Evolutionary conservation across 2,113 vertebrate species (phyloP).

Genomic region (Raphicerus campestris): DNA sequence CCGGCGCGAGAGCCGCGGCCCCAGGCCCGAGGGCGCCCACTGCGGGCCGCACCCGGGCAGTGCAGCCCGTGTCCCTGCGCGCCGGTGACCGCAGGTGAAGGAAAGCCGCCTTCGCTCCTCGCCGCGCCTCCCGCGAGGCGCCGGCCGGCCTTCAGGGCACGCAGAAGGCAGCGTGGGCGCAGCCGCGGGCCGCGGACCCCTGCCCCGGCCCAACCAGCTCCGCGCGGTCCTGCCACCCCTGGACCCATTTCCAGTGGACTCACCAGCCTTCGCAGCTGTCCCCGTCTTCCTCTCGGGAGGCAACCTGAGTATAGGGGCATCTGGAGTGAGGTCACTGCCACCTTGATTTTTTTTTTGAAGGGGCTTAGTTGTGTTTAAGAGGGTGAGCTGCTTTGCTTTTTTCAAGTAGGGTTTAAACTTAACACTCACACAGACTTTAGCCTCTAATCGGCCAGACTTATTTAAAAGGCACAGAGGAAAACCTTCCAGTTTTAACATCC

Average conservation of each 20-base stretch:
- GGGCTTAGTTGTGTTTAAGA: background rate
- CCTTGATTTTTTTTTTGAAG: background rate
- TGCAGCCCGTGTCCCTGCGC: background rate
- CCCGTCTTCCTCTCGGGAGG: background rate
- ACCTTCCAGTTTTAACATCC: conserved; percentile 44
- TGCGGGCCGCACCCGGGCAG: background rate
- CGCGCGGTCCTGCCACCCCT: background rate
- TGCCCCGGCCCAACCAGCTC: background rate
- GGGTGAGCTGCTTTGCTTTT: background rate
- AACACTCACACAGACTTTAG: conserved; percentile 49
- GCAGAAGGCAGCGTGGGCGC: background rate
- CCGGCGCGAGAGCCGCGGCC: background rate
- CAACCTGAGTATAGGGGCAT: background rate
- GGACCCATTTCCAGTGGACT: background rate
- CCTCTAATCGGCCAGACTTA: conserved; percentile 29
- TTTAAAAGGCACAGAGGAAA: conserved; percentile 30
- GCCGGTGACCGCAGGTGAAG: fast-evolving
- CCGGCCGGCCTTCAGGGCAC: background rate
- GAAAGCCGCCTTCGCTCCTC: background rate
- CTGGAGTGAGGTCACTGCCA: background rate
- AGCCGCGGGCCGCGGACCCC: background rate
- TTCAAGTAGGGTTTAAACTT: conserved; percentile 55
- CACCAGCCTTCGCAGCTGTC: background rate
- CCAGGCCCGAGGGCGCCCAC: conserved; percentile 25
- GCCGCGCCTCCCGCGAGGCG: background rate